Conservation (phyloP, 2,888 invertebrate species). For the Cerastoderma edule region DNA sequence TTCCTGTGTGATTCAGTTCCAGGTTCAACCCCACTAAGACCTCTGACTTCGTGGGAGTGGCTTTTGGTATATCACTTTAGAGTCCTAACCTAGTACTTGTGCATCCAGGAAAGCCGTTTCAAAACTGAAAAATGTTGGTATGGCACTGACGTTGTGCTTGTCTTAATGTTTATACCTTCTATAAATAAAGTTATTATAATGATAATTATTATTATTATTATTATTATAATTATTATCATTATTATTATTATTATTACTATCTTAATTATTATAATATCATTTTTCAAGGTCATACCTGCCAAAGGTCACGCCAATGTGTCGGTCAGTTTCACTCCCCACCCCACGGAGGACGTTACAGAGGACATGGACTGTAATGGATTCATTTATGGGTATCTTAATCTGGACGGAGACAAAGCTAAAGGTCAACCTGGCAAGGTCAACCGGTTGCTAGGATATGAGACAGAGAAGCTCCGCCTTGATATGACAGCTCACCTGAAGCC, state of each 20-base stretch:
- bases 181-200: too few species aligned
- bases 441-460: conserved; percentile 74
- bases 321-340: conserved; percentile 76
- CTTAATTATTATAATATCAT: not conserved
- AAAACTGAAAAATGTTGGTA: too few species aligned
- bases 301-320: conserved; percentile 70
- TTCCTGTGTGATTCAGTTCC: too few species aligned
- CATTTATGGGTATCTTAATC: conserved; percentile 79
- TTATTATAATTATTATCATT: too few species aligned
- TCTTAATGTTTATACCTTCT: too few species aligned
- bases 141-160: too few species aligned
- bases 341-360: conserved; percentile 66
- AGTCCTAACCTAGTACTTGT: too few species aligned
- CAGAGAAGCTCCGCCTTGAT: conserved; percentile 74
- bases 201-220: too few species aligned
- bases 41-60: too few species aligned
- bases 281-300: conserved; percentile 77
- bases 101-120: too few species aligned
- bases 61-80: too few species aligned
- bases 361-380: conserved; percentile 75
- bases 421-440: conserved; percentile 57
- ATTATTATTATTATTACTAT: not conserved
- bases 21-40: too few species aligned
- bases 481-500: conserved; percentile 81
- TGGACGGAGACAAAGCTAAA: conserved; percentile 68